Evolutionary conservation across 2,113 vertebrate species (phyloP).

Genomic region (Ciconia maguari): DNA sequence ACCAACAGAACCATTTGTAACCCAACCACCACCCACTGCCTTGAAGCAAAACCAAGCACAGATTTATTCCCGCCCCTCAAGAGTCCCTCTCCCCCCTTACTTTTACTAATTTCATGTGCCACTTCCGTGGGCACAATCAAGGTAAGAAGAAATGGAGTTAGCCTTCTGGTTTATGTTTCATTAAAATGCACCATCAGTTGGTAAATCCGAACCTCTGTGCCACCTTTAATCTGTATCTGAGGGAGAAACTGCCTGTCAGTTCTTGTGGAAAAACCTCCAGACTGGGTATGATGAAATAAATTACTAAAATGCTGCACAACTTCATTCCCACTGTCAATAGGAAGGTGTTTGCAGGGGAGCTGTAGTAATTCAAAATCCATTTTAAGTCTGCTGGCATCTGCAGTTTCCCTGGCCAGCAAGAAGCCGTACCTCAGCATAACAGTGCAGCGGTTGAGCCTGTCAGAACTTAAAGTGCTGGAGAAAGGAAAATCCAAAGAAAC

Average conservation of each 20-base stretch:
- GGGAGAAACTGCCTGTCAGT: background rate
- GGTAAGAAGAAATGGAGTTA: background rate
- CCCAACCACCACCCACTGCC: background rate
- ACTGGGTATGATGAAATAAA: background rate
- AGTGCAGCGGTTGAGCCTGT: accelerated
- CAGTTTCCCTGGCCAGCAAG: background rate
- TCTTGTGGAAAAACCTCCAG: background rate
- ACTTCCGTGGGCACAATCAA: background rate
- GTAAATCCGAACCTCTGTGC: background rate
- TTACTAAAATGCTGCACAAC: background rate
- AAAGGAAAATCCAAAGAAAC: background rate
- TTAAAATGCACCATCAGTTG: background rate
- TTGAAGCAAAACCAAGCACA: background rate
- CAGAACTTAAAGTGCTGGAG: background rate
- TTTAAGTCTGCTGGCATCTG: background rate
- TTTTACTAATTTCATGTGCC: background rate
- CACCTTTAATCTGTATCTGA: background rate
- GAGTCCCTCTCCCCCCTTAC: background rate
- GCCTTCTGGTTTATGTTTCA: background rate
- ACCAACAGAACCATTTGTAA: background rate
- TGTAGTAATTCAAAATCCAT: background rate
- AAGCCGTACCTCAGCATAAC: background rate
- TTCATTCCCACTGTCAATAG: background rate
- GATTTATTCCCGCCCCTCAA: background rate
- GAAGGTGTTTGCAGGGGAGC: background rate